These are phyloP conservation scores for Emmelina monodactyla DNA, from an alignment of 2,888 invertebrate genomes.

Conservation along the genomic window DNA sequence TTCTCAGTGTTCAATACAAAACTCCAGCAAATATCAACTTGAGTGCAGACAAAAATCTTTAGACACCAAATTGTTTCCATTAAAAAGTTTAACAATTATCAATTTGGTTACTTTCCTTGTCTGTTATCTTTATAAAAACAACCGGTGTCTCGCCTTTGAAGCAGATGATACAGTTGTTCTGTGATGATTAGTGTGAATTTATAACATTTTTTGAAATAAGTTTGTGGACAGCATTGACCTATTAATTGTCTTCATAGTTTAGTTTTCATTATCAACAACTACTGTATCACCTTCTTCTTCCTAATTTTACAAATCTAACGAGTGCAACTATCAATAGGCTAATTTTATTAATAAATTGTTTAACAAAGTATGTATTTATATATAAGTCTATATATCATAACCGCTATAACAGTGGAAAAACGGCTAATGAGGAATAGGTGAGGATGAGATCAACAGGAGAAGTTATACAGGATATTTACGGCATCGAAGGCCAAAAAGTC, in stretches of 20 bases:
- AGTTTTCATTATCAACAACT: conserved; percentile 16
- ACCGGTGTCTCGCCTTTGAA: too few species aligned
- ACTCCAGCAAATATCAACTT: too few species aligned
- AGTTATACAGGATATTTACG: conserved; percentile 21
- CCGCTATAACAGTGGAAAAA: conserved; percentile 35
- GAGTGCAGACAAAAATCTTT: too few species aligned
- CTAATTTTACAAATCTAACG: conserved; percentile 19
- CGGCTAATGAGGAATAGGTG: conserved; percentile 22
- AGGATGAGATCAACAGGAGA: conserved; percentile 20
- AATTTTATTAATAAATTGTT: conserved; percentile 36
- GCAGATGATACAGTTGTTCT: too few species aligned
- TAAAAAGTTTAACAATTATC: too few species aligned
- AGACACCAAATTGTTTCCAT: too few species aligned
- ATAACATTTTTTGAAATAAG: too few species aligned
- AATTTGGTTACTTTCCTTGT: not conserved
- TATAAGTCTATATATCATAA: conserved; percentile 32
- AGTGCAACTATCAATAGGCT: conserved; percentile 45
- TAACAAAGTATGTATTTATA: conserved; percentile 36
- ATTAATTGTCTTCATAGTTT: too few species aligned
- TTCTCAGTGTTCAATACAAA: too few species aligned
- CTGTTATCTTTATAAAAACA: not conserved
- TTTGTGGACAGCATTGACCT: too few species aligned
- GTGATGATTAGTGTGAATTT: too few species aligned
- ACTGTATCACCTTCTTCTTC: conserved; percentile 19
- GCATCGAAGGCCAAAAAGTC: conserved; percentile 51